Percentiles rank a stretch among this genome's conserved stretches.
Conservation (phyloP, 2,888 invertebrate genomes). For the Allacma fusca region DNA sequence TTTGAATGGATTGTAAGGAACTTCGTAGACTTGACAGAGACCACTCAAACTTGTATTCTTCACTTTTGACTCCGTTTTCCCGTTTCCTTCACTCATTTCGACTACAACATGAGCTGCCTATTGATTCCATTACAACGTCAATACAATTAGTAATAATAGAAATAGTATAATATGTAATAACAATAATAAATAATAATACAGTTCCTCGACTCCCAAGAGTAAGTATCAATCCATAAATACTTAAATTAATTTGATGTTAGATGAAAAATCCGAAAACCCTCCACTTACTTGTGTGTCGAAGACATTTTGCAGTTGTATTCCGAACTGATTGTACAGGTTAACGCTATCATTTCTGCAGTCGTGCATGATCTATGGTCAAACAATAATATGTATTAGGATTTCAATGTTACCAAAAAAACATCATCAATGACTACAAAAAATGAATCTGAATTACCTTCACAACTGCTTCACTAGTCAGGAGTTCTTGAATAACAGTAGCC, state of each 20-base stretch:
- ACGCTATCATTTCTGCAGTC: slow-evolving; percentile 92
- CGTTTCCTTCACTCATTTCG: slow-evolving; percentile 73
- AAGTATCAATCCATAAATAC: too few species aligned
- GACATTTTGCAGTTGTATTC: slow-evolving; percentile 81
- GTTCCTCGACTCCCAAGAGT: not conserved
- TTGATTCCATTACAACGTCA: too few species aligned
- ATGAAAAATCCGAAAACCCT: too few species aligned
- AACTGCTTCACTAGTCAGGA: slow-evolving; percentile 70
- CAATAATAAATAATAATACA: slow-evolving; percentile 2
- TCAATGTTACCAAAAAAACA: not conserved
- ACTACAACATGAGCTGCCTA: slow-evolving; percentile 89
- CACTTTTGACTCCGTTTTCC: slow-evolving; percentile 93
- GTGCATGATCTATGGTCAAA: slow-evolving; percentile 75
- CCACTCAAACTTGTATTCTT: slow-evolving; percentile 92
- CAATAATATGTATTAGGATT: not conserved
- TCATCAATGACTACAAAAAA: too few species aligned
- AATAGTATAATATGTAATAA: too few species aligned
- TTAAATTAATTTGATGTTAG: too few species aligned
- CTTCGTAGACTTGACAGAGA: slow-evolving; percentile 87
- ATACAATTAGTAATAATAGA: too few species aligned
- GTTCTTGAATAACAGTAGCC: slow-evolving; percentile 78
- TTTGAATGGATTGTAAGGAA: slow-evolving; percentile 88
- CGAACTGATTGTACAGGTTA: slow-evolving; percentile 85
- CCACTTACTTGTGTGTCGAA: slow-evolving; percentile 89
- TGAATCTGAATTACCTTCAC: slow-evolving; percentile 72